Base-by-base conservation (phyloP, 1,140 invertebrate genomes). In the Euschistus heros region DNA sequence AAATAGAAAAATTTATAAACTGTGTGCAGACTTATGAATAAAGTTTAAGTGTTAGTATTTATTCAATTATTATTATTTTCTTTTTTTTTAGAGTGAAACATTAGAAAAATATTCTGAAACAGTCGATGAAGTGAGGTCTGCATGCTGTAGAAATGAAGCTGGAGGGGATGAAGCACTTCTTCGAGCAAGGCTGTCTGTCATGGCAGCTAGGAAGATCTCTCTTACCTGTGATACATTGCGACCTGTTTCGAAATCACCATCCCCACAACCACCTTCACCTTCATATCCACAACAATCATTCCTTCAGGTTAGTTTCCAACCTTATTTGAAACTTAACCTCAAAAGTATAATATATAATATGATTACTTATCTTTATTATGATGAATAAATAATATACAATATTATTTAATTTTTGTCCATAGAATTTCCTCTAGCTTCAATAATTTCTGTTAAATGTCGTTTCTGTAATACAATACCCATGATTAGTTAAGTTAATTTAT, bases 131-230 rank as follows among this genome's bases (percentile, higher is more conserved):
- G 79, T 83, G 63, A 74, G 80, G 20, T 74, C 69, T 24, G 75
- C 76, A 70, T 82, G 80, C 70, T 70, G 73, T 14, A 72, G 77
- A 14, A 83, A 82, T 70, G 77, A 77, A 66, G 75, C 78, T 33
- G 72, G 68, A 55, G 75, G 76, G 69, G 72, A 75, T 54, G 67
- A 70, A 20, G 66, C 63, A 14, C 50, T 65, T 13, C 22, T 42
- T 8, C 65, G 63, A 61, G 52, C 46, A 50, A 66, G 55, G 68
- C 55, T 44, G 67, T 69, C 65, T 33, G 66, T 27, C 57, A 66
- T 63, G 72, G 80, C 76, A 64, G 80, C 80, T 63, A 78, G 83
- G 72, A 84, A 84, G 73, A 84, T 84, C 44, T 84, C 82, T 68
- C 74, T 81, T 15, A 81, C 79, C 24, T 81, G 76, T 63, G 73